These are phyloP conservation scores for Apamea monoglypha DNA, from an alignment of 2,888 invertebrate genomes.

Conservation along the genomic window DNA sequence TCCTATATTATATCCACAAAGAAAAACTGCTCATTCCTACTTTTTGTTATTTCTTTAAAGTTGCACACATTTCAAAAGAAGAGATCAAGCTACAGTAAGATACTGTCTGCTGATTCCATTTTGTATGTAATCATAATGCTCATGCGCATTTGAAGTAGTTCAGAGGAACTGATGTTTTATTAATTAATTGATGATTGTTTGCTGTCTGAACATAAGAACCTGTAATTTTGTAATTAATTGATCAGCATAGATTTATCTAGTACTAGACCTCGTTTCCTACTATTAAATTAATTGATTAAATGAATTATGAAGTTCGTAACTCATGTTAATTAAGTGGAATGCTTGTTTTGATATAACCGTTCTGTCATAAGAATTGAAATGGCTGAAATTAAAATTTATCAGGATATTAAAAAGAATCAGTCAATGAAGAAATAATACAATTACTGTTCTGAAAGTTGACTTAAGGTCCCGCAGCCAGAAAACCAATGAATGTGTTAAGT, in stretches of 20 bases:
- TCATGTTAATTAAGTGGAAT: slow-evolving; percentile 21
- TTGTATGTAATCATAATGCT: slow-evolving; percentile 26
- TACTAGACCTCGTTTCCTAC: slow-evolving; percentile 13
- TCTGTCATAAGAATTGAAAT: slow-evolving; percentile 3
- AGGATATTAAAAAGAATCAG: neutral
- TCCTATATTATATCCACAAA: neutral
- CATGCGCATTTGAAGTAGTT: slow-evolving; percentile 56
- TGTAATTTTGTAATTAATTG: slow-evolving; percentile 47
- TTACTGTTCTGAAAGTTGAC: no score
- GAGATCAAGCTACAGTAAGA: slow-evolving; percentile 10
- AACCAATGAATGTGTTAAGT: neutral
- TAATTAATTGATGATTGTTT: slow-evolving; percentile 56
- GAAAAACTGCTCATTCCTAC: neutral
- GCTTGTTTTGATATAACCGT: neutral
- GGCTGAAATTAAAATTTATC: neutral
- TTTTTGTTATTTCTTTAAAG: neutral
- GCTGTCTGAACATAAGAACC: slow-evolving; percentile 29
- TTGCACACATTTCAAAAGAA: neutral
- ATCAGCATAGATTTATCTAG: slow-evolving; percentile 52
- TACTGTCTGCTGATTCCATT: slow-evolving; percentile 6
- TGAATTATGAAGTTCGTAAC: neutral
- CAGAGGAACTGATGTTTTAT: slow-evolving; percentile 53
- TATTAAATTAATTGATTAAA: slow-evolving; percentile 29
- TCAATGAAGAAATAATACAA: no score
- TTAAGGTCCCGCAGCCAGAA: neutral